A percentile compares a stretch with the other conserved stretches of the same genome.
These are phyloP conservation scores for Columbina picui DNA, from an alignment of 2,113 vertebrate species.

Conservation along the genomic window DNA sequence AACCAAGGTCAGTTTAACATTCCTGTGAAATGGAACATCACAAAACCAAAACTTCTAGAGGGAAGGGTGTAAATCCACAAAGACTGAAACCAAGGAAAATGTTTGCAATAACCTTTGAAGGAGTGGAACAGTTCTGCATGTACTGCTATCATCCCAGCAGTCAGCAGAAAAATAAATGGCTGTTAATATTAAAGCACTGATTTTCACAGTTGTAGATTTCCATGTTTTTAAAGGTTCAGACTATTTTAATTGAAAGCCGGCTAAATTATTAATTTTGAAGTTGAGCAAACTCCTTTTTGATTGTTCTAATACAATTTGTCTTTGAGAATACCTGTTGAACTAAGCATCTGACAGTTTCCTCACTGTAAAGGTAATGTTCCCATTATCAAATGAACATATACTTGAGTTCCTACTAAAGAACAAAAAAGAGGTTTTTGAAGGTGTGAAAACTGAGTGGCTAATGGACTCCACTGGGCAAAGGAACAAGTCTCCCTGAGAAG, in stretches of 20 bases:
- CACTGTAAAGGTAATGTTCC: neutral
- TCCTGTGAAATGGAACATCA: neutral
- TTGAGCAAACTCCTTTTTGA: neutral
- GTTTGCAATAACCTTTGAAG: slow-evolving; percentile 45
- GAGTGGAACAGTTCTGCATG: neutral
- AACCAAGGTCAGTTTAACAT: slow-evolving; percentile 46
- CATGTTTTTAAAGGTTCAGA: neutral
- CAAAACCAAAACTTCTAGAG: slow-evolving; percentile 19
- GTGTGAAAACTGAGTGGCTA: neutral
- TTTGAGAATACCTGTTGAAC: neutral
- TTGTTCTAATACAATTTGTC: neutral
- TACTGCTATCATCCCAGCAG: slow-evolving; percentile 28
- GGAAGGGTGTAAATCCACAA: slow-evolving; percentile 56
- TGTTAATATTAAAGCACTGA: neutral
- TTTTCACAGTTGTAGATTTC: neutral
- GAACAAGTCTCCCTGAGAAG: slow-evolving; percentile 1
- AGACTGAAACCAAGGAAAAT: slow-evolving; percentile 62
- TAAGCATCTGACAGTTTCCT: neutral
- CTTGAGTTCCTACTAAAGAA: neutral
- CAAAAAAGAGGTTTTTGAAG: neutral
- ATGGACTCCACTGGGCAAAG: slow-evolving; percentile 9
- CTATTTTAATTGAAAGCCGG: neutral
- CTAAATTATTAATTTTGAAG: neutral
- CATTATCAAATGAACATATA: neutral
- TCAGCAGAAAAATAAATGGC: neutral